Base-by-base conservation (phyloP, 2,113 vertebrate genomes). In the Tichodroma muraria region DNA sequence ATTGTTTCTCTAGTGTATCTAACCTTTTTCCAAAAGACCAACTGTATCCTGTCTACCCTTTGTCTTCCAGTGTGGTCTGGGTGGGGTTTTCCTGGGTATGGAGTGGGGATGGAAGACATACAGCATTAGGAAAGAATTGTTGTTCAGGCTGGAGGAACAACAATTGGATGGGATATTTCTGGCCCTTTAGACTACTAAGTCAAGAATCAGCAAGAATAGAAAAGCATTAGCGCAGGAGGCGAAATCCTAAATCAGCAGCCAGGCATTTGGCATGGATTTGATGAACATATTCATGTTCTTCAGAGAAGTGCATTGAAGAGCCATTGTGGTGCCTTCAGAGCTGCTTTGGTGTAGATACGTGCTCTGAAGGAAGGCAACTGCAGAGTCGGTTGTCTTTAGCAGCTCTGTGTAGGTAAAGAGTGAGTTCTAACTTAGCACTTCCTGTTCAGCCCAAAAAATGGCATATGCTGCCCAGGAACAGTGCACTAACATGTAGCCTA, bases 401-500 rank as follows among this genome's bases (percentile, higher is more conserved):
- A 85, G 37, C 61, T 79, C 4, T 33, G 1, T 21, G 45, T 35
- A 57, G 24, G 7, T 14, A 21, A 12, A 47, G 12, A 42, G 15
- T 12, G n/a, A 49, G 4, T 65, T 82, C 7, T 35, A 35, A 18
- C 44, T 57, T 8, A n/a, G 11, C 10, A 5, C 18, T 38, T 49
- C 5, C 4, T 76, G 0, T 80, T 79, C 25, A 53, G 47, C 25
- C n/a, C n/a, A 14, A 53, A 25, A 42, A 7, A 7, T 22, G 24
- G 15, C 5, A 10, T 2, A n/a, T 85, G 42, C 50, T 4, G 14
- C n/a, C 24, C 31, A 59, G 71, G 28, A 80, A 4, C 47, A 45
- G 33, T 11, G n/a, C 1, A 1, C 37, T 71, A 42, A 45, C 0
- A 1, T 37, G n/a, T 3, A 22, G 27, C n/a, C n/a, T 57, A 1